Evolutionary conservation across 2,888 invertebrate species (phyloP).

Genomic region (Carabus problematicus): DNA sequence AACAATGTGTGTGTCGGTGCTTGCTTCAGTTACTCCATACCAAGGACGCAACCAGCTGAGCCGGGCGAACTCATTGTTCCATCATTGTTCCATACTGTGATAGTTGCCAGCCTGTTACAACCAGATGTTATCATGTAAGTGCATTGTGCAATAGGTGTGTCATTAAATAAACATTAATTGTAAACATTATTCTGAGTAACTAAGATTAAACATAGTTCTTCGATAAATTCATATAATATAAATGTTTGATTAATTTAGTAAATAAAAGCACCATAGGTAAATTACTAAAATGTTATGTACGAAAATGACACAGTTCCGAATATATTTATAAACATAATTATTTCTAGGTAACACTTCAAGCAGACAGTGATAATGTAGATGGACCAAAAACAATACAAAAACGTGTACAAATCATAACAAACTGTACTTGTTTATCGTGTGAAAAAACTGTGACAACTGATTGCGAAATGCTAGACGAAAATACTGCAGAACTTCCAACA

Average conservation of each 20-base stretch:
- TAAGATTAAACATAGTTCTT: no score
- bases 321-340: background rate
- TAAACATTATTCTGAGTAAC: no score
- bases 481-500: conserved; percentile 59
- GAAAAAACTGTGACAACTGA: conserved; percentile 61
- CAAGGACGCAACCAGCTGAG: conserved; percentile 70
- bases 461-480: conserved; percentile 59
- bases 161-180: no score
- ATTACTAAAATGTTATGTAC: no score
- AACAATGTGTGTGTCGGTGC: conserved; percentile 76
- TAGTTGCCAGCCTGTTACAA: conserved; percentile 71
- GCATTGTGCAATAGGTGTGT: background rate
- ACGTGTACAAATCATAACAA: conserved; percentile 70
- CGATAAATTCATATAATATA: no score
- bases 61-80: conserved; percentile 68
- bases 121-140: conserved; percentile 70
- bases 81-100: conserved; percentile 71
- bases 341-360: conserved; percentile 64
- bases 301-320: no score
- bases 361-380: conserved; percentile 64
- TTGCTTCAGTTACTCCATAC: conserved; percentile 75
- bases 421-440: conserved; percentile 71
- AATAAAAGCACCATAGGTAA: no score
- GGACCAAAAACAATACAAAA: conserved; percentile 64
- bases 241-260: no score